Evolutionary conservation across 2,888 invertebrate genomes (phyloP), one percentile per base, ranked within the genome.

Genomic region (Trimorus sp.): DNA sequence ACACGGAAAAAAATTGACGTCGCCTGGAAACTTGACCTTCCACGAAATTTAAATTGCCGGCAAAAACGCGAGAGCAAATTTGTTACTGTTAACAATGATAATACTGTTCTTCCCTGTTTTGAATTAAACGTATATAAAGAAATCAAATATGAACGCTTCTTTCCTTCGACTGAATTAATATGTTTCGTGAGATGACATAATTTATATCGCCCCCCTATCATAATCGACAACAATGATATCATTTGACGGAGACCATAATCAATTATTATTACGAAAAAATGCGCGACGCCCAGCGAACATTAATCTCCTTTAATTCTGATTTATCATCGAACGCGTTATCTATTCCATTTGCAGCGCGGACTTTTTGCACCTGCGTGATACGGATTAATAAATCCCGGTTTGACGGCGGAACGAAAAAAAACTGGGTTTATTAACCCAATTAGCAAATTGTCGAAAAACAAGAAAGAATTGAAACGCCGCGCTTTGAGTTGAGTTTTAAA

Each of bases 291-390:
- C 53, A 40, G 36, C 26, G 54, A 62, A 56, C 49, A 73, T 73
- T 73, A 63, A 73, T 73, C 73, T 62, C 53, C 63, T 63, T 56
- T 73, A 63, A 56, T 14, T 63, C 40, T 73, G 73, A 73, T 73
- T 73, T 73, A 73, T 63, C 54, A 48, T 56, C 45, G 56, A 37
- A n/a, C 45, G n/a, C 36, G 48, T 58, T 74, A 74, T 65, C 73
- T 73, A 12, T 53, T 71, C 36, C 71, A 62, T 71, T 71, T 54
- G 73, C 14, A 54, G 53, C 58, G 15, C 42, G 15, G 36, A 65
- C 40, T 73, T 73, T 74, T 74, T 74, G 49, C 65, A 74, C 65
- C 65, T 74, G 73, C 73, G 73, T 74, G 73, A 74, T 74, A 45
- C 73, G 58, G 40, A 60, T 58, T 65, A 63, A 74, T 74, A 74